Base-by-base conservation (phyloP, 64 coral and sea anemone species). In the Dendrophyllia cribrosa region DNA sequence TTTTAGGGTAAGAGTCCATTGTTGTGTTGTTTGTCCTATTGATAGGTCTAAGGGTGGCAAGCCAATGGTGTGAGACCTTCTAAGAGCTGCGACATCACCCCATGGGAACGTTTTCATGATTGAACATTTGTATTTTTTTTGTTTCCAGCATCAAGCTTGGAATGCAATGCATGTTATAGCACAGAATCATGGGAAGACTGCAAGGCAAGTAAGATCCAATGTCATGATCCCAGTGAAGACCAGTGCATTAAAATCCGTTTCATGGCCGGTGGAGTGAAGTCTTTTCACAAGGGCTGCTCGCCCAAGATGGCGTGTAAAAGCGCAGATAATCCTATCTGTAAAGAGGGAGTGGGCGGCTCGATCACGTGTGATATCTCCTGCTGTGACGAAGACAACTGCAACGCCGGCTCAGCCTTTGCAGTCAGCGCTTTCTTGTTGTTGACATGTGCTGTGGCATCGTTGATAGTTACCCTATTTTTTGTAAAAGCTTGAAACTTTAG, bases 381-480 rank as follows among this genome's bases (percentile, higher is more conserved):
- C 46, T 75, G 72, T 50, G 72, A 75, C 47, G 47, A 48, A 51
- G 72, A 75, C 46, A 75, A 75, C 67, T 70, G 67, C 24, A 70
- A 70, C 25, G 67, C 11, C 1, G 23, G 67, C 22, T 43, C 67
- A 70, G 24, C 8, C 21, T 26, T 70, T 9, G 21, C 4, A 12
- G 9, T 70, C 67, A 25, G 67, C 23, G 24, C 20, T 43, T 34
- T 70, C 67, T 6, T 70, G 22, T 34, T 70, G 24, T 43, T 70
- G 22, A 6, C 22, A 70, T 43, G 67, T n/a, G 67, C 67, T 6
- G 21, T 70, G 12, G 67, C 8, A 12, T 70, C 67, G 24, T 13
- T 70, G 24, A 7, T 70, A 8, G 8, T 13, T 34, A 34, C 34
- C 2, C 34, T 34, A 34, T 34, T 34, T 43, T 12, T 70, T 26